Base-by-base conservation (phyloP, 2,113 vertebrate species). In the Micromys minutus region DNA sequence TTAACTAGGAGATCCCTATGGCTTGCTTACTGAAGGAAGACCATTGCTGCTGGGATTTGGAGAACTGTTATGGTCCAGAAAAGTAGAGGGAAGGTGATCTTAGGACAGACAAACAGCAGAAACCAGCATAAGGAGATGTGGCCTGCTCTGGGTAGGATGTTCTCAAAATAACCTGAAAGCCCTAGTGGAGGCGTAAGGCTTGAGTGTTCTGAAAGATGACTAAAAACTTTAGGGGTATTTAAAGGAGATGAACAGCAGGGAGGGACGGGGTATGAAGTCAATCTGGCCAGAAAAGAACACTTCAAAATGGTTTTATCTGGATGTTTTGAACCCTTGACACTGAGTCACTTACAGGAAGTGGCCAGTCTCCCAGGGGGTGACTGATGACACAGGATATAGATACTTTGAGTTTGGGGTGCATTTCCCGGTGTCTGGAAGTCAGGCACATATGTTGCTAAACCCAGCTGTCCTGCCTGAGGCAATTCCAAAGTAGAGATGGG, bases 261-360 rank as follows among this genome's bases (percentile, higher is more conserved):
- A 34, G 10, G 45, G 72, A 26, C 34, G 24, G 72, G 15, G 29
- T 55, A 7, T 75, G 50, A 74, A 9, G 67, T 72, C 71, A 89
- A 4, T 61, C 74, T 79, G 69, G 77, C 47, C 19, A 87, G 87
- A 88, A 90, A 88, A 42, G 17, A 16, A 29, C 29, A 50, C 59
- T 96, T 65, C 39, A 81, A n/a, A 84, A 63, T 15, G 29, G 26
- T 21, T 7, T 71, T 74, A 57, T 74, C 81, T 87, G 65, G 71
- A 92, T 67, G 26, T 87, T 81, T 81, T 81, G 69, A 67, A 96
- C 75, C 69, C 55, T 19, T 69, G 4, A 89, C n/a, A 52, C 87
- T 88, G 92, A 94, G 52, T 94, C 94, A 95, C 65, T 59, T 67
- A 84, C 87, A 95, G 96, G 93, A 96, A 93, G 87, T 90, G 52